Base-by-base conservation (phyloP, 1,140 invertebrate genomes). In the Aphidius ervi region DNA sequence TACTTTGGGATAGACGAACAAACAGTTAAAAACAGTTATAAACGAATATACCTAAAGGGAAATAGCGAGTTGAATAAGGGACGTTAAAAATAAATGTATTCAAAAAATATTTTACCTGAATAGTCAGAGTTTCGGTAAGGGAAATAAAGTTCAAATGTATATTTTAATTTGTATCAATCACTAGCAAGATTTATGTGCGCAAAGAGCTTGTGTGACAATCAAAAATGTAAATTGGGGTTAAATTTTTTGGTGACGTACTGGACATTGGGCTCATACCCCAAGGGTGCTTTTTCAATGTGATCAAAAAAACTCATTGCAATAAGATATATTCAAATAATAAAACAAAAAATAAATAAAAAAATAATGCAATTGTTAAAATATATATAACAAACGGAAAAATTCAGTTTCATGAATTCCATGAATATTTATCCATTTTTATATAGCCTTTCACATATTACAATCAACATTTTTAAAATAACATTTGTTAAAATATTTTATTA, bases 191-290 rank as follows among this genome's bases (percentile, higher is more conserved):
- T 31, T 31, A 31, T 16, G 16, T 16, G 16, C 16, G 16, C 16
- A 16, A 31, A 31, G 23, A 31, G 23, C 23, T 49, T 50, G 61
- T 53, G 62, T 61, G 61, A 70, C 72, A 74, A 75, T 75, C 74
- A 74, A 75, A 74, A 73, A 75, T 75, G 74, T 70, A 75, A 74
- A 75, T 74, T 63, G 64, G 65, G 54, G 65, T 57, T 65, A 71
- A 70, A 69, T 71, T 70, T 68, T 69, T 61, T 60, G 60, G 62
- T 47, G 43, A 37, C 53, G 31, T 40, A 41, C 45, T 60, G 40
- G 10, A 40, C 37, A 56, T 41, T 40, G 49, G 5, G 39, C 37
- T 20, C 49, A 61, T 64, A 58, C 49, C 49, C 60, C 41, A 8
- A 23, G 47, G 46, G 43, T 37, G 46, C 43, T 56, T 37, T 61